Conservation (phyloP, 2,797 vertebrate species). For the Cheracebus regulus region DNA sequence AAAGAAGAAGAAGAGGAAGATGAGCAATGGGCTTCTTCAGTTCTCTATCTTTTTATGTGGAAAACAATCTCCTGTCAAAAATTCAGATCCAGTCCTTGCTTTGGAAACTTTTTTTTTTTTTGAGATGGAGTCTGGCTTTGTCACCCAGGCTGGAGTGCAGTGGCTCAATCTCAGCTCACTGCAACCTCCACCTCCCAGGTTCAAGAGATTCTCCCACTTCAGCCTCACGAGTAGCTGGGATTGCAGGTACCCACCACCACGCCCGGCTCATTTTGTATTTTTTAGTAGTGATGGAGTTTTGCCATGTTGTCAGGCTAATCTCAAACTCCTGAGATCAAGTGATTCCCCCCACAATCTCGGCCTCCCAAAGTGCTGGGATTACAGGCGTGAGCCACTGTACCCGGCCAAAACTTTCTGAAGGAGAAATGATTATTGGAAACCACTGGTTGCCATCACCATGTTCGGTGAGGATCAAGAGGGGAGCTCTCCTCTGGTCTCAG, state of each 20-base stretch:
- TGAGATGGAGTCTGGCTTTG: neutral
- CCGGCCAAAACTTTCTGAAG: neutral
- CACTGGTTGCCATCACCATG: neutral
- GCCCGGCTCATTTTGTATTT: neutral
- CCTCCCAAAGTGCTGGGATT: neutral
- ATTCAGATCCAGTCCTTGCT: neutral
- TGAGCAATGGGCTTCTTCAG: neutral
- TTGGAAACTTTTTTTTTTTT: neutral
- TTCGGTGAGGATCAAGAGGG: neutral
- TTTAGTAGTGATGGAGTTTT: neutral
- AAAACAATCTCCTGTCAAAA: neutral
- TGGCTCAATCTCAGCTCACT: neutral
- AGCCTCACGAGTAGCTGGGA: neutral
- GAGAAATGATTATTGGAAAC: neutral
- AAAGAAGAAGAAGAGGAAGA: too few species aligned
- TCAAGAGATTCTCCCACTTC: neutral
- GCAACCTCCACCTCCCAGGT: neutral
- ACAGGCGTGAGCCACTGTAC: neutral
- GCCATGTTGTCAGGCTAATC: neutral
- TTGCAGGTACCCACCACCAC: neutral
- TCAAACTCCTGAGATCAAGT: neutral
- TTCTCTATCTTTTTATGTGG: neutral
- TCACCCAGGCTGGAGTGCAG: neutral
- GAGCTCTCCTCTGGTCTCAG: neutral
- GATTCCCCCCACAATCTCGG: neutral